These are phyloP conservation scores for Spilosoma lubricipeda DNA, from an alignment of 2,888 invertebrate genomes.

Conservation along the genomic window DNA sequence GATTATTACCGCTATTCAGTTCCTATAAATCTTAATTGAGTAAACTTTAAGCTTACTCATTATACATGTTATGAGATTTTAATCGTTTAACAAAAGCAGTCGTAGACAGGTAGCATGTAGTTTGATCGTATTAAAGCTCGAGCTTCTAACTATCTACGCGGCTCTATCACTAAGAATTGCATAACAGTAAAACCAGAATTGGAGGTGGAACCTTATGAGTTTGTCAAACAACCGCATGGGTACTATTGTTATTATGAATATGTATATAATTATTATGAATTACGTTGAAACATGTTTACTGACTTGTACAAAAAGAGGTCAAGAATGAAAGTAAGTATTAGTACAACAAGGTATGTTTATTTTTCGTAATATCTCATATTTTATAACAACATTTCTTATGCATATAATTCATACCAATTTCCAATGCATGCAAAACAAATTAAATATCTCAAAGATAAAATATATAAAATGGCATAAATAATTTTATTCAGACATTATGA, in stretches of 20 bases:
- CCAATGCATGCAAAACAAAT: slow-evolving; percentile 68
- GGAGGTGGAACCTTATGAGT: background rate
- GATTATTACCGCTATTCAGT: too few species aligned
- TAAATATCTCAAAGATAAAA: slow-evolving; percentile 52
- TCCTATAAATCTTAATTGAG: too few species aligned
- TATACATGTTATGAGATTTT: too few species aligned
- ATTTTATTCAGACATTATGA: slow-evolving; percentile 47
- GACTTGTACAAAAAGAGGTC: background rate
- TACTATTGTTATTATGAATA: background rate
- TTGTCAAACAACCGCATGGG: background rate
- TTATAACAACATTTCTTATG: slow-evolving; percentile 69
- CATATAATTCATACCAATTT: slow-evolving; percentile 62
- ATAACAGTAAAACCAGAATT: background rate
- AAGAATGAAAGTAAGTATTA: slow-evolving; percentile 38
- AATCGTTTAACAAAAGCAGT: background rate
- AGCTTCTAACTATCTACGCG: background rate
- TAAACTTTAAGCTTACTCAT: too few species aligned
- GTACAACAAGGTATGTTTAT: slow-evolving; percentile 69
- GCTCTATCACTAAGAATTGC: background rate
- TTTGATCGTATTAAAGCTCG: background rate
- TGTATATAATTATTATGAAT: background rate
- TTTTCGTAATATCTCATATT: slow-evolving; percentile 68
- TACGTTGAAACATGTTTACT: background rate
- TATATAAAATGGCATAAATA: slow-evolving; percentile 50
- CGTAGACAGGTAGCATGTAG: background rate